phyloP scores from a whole-genome alignment of 2,888 invertebrate genomes.

The Latrodectus hesperus region DNA sequence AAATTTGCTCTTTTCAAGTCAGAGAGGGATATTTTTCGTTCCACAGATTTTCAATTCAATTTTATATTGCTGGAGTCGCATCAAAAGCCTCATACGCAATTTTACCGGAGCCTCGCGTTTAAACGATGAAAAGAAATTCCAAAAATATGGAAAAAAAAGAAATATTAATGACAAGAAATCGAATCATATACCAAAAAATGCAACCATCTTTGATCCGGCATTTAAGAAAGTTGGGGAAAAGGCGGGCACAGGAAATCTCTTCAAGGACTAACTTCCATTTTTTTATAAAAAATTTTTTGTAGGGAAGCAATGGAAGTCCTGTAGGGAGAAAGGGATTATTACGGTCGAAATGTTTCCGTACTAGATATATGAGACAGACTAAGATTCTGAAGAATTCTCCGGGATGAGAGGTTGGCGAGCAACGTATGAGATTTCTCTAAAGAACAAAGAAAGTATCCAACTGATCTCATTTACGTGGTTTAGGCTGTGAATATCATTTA shows the following conservation, averaged over 20 bases:
- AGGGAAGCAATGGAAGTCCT: slow-evolving; percentile 16
- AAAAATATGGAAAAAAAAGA: slow-evolving; percentile 1
- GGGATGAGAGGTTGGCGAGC: neutral
- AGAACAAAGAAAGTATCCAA: neutral
- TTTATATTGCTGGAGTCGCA: slow-evolving; percentile 24
- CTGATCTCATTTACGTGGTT: neutral
- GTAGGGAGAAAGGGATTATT: slow-evolving; percentile 51
- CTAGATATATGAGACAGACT: slow-evolving; percentile 12
- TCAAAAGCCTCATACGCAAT: slow-evolving; percentile 36
- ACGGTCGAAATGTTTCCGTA: slow-evolving; percentile 6
- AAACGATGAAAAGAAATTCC: slow-evolving; percentile 10
- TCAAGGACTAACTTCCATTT: neutral
- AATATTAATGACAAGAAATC: slow-evolving; percentile 55
- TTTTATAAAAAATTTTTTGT: neutral
- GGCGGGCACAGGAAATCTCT: slow-evolving; percentile 10
- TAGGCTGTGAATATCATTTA: too few species aligned
- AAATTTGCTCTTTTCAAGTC: slow-evolving; percentile 18
- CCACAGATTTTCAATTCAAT: neutral
- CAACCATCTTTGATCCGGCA: slow-evolving; percentile 29
- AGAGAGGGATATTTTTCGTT: neutral
- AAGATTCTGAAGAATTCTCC: slow-evolving; percentile 24
- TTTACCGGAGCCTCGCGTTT: slow-evolving; percentile 7
- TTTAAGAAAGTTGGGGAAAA: slow-evolving; percentile 13
- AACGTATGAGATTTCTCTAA: neutral
- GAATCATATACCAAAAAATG: slow-evolving; percentile 32